Percentiles rank a stretch among this genome's conserved stretches.
phyloP scores from a whole-genome alignment of 2,888 invertebrate species.

The Orgyia antiqua region DNA sequence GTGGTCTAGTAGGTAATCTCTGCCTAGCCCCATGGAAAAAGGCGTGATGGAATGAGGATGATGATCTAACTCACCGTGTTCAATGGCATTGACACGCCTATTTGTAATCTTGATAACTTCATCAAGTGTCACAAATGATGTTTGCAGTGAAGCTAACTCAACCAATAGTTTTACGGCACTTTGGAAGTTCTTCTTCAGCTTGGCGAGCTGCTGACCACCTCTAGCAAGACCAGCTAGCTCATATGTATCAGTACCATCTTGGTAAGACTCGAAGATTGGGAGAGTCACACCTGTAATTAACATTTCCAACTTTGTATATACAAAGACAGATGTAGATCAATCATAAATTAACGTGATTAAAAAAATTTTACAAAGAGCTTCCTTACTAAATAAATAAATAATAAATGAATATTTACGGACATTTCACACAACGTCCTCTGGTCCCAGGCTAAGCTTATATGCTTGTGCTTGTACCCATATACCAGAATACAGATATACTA shows the following conservation, averaged over 20 bases:
- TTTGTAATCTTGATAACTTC: slow-evolving; percentile 99
- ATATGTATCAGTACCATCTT: slow-evolving; percentile 97
- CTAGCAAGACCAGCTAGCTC: slow-evolving; percentile 97
- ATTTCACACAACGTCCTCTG: too few relatives aligned
- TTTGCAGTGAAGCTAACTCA: slow-evolving; percentile 98
- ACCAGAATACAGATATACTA: too few relatives aligned
- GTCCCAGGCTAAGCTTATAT: too few relatives aligned
- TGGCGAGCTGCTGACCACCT: slow-evolving; percentile 97
- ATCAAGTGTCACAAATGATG: slow-evolving; percentile 98
- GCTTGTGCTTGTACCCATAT: too few relatives aligned
- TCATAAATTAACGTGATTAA: not conserved
- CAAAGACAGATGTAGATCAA: too few relatives aligned
- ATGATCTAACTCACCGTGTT: slow-evolving; percentile 92
- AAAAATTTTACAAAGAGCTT: too few relatives aligned
- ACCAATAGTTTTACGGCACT: slow-evolving; percentile 97
- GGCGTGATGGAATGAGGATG: too few relatives aligned
- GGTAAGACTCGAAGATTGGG: slow-evolving; percentile 95
- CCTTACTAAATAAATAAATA: too few relatives aligned
- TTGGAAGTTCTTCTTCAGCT: slow-evolving; percentile 98
- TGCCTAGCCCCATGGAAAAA: too few relatives aligned
- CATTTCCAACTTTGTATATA: too few relatives aligned
- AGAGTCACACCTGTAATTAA: slow-evolving; percentile 89
- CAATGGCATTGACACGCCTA: slow-evolving; percentile 99
- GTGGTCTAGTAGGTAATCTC: too few relatives aligned
- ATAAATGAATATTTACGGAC: too few relatives aligned